A percentile compares a stretch with the other conserved stretches of the same genome.
phyloP scores from a whole-genome alignment of 2,888 invertebrate species.

The Drosophila pullipes region DNA sequence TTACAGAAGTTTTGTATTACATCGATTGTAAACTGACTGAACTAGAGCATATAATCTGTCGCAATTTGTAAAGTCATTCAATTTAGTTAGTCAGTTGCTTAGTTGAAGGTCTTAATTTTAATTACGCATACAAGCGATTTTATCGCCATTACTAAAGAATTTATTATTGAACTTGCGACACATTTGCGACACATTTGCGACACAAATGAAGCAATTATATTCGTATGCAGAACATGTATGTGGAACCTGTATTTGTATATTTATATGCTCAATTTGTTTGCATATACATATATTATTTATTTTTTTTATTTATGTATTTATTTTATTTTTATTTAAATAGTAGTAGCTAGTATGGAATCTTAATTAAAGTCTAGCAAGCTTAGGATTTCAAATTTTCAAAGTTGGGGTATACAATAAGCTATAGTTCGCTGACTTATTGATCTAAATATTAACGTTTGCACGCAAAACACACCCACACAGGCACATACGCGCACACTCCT shows the following conservation, averaged over 20 bases:
- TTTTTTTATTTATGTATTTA: background rate
- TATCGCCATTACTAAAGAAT: constrained; percentile 27
- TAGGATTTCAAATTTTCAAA: background rate
- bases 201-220: constrained; percentile 18
- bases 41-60: constrained; percentile 28
- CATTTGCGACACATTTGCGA: constrained; percentile 1
- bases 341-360: background rate
- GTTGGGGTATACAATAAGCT: background rate
- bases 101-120: constrained; percentile 38
- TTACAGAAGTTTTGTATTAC: constrained; percentile 11
- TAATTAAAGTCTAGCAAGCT: background rate
- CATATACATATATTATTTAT: background rate
- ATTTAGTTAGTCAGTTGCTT: constrained; percentile 39
- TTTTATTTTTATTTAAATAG: background rate
- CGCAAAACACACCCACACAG: background rate
- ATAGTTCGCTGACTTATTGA: background rate
- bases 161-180: constrained; percentile 13
- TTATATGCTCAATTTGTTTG: background rate
- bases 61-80: constrained; percentile 39
- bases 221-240: background rate
- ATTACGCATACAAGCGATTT: constrained; percentile 22
- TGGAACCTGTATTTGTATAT: background rate
- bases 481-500: background rate
- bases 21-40: background rate
- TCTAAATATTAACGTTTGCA: background rate